Evolutionary conservation across 1,140 invertebrate species (phyloP), one percentile per base, ranked within the genome.

Genomic region (Diachasmimorpha longicaudata): DNA sequence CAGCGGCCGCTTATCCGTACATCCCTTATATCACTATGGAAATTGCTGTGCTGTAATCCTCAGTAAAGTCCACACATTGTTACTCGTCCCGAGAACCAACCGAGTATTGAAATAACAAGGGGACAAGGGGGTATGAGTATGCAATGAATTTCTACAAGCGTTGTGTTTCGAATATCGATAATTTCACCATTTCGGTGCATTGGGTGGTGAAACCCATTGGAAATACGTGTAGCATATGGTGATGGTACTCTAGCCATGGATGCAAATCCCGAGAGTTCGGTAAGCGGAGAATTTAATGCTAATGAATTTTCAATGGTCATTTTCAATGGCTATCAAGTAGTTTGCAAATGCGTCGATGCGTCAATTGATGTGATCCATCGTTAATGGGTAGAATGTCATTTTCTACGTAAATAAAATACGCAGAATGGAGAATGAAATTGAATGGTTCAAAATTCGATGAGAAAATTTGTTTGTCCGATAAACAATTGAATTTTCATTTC

Each of bases 291-390:
- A 74, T 74, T 74, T 44, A 52, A 74, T 31, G 23, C 42, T 69
- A 69, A 74, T 74, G 73, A 52, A 74, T 74, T 74, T 36, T 74
- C 73, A 74, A 74, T 74, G 66, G 25, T 36, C 44, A 74, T 31
- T 69, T 37, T 69, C 31, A 19, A 74, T 37, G 23, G 23, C 69
- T 74, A 74, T 75, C 16, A 46, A 75, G 74, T 70, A 58, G 44
- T 70, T 70, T 75, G 74, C 48, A 75, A 75, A 75, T 36, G 55
- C 25, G 55, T 48, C 48, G 36, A 58, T 75, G 68, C 52, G 42
- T 55, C 63, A 23, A 75, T 63, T 70, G 23, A 75, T 55, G 69
- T 39, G 36, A 70, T 75, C 58, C 68, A 21, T 37, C 66, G 42
- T 19, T 46, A 70, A 52, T 25, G 21, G 23, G 23, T 25, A 5